These are phyloP conservation scores for Oasisia sp. DNA, from an alignment of 2,888 invertebrate genomes.

Conservation along the genomic window DNA sequence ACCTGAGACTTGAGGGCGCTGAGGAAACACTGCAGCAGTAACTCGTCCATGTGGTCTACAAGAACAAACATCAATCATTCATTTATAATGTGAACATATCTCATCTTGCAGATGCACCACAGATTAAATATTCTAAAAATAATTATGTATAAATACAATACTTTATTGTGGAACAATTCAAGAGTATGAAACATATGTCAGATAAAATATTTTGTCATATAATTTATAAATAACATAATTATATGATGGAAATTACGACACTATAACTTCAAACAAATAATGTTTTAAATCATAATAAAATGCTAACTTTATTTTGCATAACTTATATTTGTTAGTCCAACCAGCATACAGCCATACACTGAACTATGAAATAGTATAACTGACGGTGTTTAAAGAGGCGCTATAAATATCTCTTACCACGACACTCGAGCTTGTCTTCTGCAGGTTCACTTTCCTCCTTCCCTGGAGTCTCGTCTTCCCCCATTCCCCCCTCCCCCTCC, in stretches of 20 bases:
- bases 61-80: background rate
- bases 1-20: constrained; percentile 80
- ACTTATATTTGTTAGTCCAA: too few relatives aligned
- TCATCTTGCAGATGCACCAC: background rate
- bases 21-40: constrained; percentile 81
- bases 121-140: background rate
- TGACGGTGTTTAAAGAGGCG: background rate
- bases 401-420: background rate
- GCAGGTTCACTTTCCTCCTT: background rate
- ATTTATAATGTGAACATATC: background rate
- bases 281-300: too few relatives aligned
- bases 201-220: too few relatives aligned
- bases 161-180: background rate
- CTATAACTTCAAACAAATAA: too few relatives aligned
- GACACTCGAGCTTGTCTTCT: background rate
- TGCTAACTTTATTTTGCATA: too few relatives aligned
- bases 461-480: background rate
- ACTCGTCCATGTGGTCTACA: constrained; percentile 74
- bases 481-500: background rate
- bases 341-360: too few relatives aligned
- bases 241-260: background rate
- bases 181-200: background rate
- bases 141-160: background rate
- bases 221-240: too few relatives aligned
- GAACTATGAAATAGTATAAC: background rate